Base-by-base conservation (phyloP, 2,888 invertebrate genomes). In the Pseudococcus jackbeardsleyi region DNA sequence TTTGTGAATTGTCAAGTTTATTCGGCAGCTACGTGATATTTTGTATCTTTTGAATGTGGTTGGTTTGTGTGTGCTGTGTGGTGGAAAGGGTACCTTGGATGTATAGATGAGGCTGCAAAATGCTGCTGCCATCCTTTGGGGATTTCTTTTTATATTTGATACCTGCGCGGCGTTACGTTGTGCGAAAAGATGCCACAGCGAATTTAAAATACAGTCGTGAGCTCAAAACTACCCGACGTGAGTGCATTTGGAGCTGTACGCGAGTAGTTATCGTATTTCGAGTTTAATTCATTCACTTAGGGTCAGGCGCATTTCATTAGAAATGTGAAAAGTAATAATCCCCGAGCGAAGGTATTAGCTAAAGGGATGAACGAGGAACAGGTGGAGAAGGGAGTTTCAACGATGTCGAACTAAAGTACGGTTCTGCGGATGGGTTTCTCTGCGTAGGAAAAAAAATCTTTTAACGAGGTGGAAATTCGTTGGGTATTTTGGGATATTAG, bases 291-390 rank as follows among this genome's bases (percentile, higher is more conserved):
- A 54, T 54, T 54, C 54, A n/a, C 6, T 7, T 17, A 54, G 54
- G 54, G 54, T 54, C 54, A 54, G 15, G n/a, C 54, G 54, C n/a
- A 54, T 54, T 54, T 54, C n/a, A 54, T 54, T 54, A 54, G n/a
- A 54, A 54, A n/a, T 54, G 15, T 54, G 54, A n/a, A 54, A 54
- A 54, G n/a, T 54, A 54, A 54, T 54, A 54, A 54, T 54, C 54
- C 7, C 54, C 15, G 48, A 50, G 54, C 54, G 54, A 54, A 54
- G 54, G 17, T 54, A n/a, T 50, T 50, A 42, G 42, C 42, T 5
- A 42, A 8, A 8, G 9, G 42, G 42, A 42, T 42, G 42, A 42
- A 42, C 9, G 42, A 42, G 3, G 9, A 9, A 9, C 0, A 42
- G 9, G 42, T 8, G 9, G 5, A 9, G 42, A 9, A 42, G 42